A percentile compares a stretch with the other conserved stretches of the same genome.
Conservation (phyloP, 2,113 vertebrate species). For the Parus major region DNA sequence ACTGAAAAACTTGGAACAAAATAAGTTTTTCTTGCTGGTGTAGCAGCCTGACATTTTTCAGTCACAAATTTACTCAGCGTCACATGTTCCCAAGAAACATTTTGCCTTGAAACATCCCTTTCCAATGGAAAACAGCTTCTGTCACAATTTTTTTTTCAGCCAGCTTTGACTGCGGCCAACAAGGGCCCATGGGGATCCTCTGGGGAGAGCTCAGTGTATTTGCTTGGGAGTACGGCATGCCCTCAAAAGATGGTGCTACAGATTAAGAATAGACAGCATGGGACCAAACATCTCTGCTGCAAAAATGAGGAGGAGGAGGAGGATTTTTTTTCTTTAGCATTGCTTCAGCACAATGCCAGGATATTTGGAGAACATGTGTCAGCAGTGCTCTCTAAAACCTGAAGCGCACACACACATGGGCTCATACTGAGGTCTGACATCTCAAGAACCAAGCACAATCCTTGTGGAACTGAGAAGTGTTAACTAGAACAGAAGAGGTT, state of each 20-base stretch:
- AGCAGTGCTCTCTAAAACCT: neutral
- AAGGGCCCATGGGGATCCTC: neutral
- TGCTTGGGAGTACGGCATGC: slow-evolving; percentile 39
- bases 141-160: neutral
- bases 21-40: neutral
- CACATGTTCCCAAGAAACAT: slow-evolving; percentile 26
- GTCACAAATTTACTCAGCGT: neutral
- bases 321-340: neutral
- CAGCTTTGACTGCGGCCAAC: neutral
- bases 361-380: neutral
- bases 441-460: neutral
- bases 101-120: neutral
- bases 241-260: slow-evolving; percentile 64
- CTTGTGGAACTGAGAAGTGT: neutral
- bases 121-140: slow-evolving; percentile 45
- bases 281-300: neutral
- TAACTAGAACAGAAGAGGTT: neutral
- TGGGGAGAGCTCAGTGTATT: neutral
- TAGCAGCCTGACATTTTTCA: neutral
- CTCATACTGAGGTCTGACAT: neutral
- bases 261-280: slow-evolving; percentile 46
- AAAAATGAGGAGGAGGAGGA: neutral
- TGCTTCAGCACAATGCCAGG: neutral
- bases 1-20: slow-evolving; percentile 9
- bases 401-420: neutral